A percentile compares a stretch with the other conserved stretches of the same genome.
phyloP scores from a whole-genome alignment of 2,113 vertebrate species.

The Lynx canadensis region DNA sequence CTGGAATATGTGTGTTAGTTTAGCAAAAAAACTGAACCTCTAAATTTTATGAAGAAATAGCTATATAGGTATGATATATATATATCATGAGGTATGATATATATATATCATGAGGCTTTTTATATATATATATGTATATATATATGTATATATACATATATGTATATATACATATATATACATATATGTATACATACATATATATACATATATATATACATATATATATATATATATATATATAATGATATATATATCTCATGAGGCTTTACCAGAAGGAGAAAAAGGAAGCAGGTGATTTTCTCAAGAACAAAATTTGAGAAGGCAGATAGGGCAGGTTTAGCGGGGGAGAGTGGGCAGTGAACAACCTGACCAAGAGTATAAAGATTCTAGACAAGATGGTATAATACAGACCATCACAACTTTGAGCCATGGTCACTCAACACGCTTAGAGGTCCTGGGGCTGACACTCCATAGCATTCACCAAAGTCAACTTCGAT shows the following conservation, averaged over 20 bases:
- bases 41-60: neutral
- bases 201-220: no score
- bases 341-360: neutral
- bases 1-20: neutral
- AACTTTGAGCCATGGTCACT: neutral
- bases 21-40: neutral
- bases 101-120: no score
- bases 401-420: neutral
- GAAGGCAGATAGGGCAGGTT: neutral
- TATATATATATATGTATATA: no score
- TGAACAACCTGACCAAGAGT: neutral
- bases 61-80: no score
- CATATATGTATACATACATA: no score
- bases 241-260: no score
- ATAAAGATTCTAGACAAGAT: neutral
- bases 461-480: neutral
- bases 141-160: no score
- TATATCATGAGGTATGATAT: no score
- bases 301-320: neutral
- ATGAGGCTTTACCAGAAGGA: neutral
- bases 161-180: no score
- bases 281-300: neutral
- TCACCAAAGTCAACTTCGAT: neutral
- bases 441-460: accelerated
- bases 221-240: no score